These are phyloP conservation scores for Pogonomyrmex californicus DNA, from an alignment of 1,140 invertebrate genomes.

Conservation along the genomic window DNA sequence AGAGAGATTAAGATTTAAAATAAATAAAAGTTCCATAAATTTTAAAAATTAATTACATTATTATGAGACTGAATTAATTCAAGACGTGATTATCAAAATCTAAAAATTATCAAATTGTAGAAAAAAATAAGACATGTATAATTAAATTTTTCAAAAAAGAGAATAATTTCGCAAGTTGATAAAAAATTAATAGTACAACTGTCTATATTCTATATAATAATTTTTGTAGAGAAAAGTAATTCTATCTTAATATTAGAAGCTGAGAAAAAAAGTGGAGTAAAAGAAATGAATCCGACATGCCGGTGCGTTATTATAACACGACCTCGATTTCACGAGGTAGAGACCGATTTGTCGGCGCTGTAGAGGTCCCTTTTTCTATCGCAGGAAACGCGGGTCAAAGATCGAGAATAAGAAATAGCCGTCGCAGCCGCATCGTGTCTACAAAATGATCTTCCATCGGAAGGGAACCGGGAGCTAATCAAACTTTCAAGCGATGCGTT, in stretches of 20 bases:
- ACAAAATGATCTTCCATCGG: slow-evolving; percentile 1
- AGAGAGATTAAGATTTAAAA: neutral
- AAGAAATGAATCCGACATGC: slow-evolving; percentile 34
- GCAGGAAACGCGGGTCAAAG: slow-evolving; percentile 28
- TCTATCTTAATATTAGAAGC: neutral
- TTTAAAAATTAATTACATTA: neutral
- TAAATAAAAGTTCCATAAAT: neutral
- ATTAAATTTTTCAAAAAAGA: neutral
- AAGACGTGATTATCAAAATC: neutral
- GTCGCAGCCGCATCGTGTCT: neutral
- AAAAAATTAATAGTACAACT: neutral
- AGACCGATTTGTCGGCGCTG: slow-evolving; percentile 34
- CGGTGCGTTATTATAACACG: slow-evolving; percentile 35
- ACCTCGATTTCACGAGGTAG: slow-evolving; percentile 42
- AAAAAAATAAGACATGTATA: neutral
- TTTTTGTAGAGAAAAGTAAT: neutral
- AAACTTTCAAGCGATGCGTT: slow-evolving; percentile 61
- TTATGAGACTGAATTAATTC: neutral
- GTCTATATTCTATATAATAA: neutral
- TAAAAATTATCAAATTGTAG: neutral
- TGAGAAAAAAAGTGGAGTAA: neutral
- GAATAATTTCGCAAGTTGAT: neutral
- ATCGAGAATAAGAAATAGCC: slow-evolving; percentile 63
- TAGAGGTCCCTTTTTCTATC: slow-evolving; percentile 12
- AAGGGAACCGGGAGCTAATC: slow-evolving; percentile 42